Evolutionary conservation across 2,888 invertebrate genomes (phyloP), one percentile per base, ranked within the genome.

Genomic region (Boloria euphrosyne): DNA sequence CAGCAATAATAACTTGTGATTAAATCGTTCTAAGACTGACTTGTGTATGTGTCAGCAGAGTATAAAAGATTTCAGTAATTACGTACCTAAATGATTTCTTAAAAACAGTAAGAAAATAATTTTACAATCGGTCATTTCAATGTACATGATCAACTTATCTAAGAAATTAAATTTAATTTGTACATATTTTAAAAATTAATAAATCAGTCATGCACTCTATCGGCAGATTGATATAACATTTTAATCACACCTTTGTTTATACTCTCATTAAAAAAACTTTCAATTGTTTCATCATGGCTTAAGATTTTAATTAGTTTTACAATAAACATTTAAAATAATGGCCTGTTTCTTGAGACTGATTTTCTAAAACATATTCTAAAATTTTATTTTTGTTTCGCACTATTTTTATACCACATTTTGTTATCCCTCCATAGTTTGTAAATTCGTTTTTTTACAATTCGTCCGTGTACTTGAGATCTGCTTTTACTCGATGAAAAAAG

Each of bases 341-440:
- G 91, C 91, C 91, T 91, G 91, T 89, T 87, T 84, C 81, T 89
- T 87, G 90, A 91, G 91, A 91, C 91, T 91, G 91, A 91, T 91
- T 90, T 90, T 90, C 86, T 93, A 84, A 86, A 84, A 81, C 80
- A 83, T 86, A 84, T 82, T 87, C 85, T 87, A 83, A 84, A 83
- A 81, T 79, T 72, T 75, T 73, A 76, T 71, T 77, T 79, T 80
- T 57, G 61, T 61, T 46, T 65, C 53, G 50, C 59, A 38, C 44
- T 18, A 47, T 13, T 50, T 62, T 70, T 62, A 49, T 68, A 68
- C 38, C n/a, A 49, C 10, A 22, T 47, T 22, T 17, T 38, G 31
- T 38, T 50, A 38, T 62, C 49, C 31, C 16, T 17, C 57, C 27
- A n/a, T 51, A 44, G 10, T 22, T n/a, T 38, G 2, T 38, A 49